A percentile compares a stretch with the other conserved stretches of the same genome.
Evolutionary conservation across 1,140 invertebrate genomes (phyloP).

Genomic region (Drosophila equinoxialis): DNA sequence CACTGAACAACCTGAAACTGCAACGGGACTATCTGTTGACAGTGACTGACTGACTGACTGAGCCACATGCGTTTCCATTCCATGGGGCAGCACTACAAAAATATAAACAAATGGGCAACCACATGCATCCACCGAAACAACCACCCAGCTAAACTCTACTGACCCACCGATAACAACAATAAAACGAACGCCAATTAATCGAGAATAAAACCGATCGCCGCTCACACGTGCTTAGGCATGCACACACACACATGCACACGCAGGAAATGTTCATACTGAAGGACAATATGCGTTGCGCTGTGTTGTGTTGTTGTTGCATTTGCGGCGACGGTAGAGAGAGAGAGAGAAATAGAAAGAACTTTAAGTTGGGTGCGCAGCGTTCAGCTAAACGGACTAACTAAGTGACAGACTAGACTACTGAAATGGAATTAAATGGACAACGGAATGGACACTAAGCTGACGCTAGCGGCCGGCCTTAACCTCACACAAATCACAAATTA

Average conservation of each 20-base stretch:
- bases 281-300: not conserved
- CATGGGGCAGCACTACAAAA: constrained; percentile 21
- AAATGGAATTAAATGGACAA: no score
- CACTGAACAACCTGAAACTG: not conserved
- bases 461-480: constrained; percentile 11
- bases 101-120: constrained; percentile 1
- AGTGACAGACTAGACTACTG: not conserved
- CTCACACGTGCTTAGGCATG: constrained; percentile 20
- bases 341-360: not conserved
- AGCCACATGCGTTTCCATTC: constrained; percentile 24
- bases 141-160: not conserved
- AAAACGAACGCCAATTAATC: constrained; percentile 5
- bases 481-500: not conserved
- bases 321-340: constrained; percentile 31
- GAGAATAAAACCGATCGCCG: constrained; percentile 20
- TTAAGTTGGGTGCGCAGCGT: constrained; percentile 33
- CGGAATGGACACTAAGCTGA: constrained; percentile 8
- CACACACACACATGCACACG: constrained; percentile 25
- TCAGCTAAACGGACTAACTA: constrained; percentile 5
- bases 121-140: not conserved
- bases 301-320: constrained; percentile 32
- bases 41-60: not conserved
- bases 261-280: not conserved
- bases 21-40: no score
- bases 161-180: constrained; percentile 3